These are phyloP conservation scores for Augochlora pura DNA, from an alignment of 1,140 invertebrate species.

Conservation along the genomic window DNA sequence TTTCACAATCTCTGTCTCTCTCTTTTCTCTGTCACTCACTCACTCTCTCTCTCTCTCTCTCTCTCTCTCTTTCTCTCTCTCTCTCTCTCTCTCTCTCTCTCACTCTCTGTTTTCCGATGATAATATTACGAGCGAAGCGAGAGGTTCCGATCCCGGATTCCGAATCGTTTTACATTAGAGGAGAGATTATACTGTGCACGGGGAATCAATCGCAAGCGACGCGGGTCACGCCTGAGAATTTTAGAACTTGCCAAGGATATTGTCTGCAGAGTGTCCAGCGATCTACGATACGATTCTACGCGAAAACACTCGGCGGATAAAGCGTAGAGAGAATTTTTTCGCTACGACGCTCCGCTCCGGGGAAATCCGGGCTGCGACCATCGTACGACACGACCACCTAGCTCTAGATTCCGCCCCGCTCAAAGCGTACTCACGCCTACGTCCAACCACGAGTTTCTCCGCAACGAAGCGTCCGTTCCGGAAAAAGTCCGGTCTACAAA, in stretches of 20 bases:
- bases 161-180: not conserved
- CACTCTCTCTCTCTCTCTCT: conserved; percentile 16
- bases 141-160: conserved; percentile 22
- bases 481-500: not conserved
- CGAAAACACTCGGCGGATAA: not conserved
- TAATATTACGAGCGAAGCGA: conserved; percentile 38
- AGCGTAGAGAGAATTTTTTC: not conserved
- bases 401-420: not conserved
- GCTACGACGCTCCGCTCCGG: not conserved
- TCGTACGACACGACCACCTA: not conserved
- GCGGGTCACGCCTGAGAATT: conserved; percentile 44
- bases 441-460: not conserved
- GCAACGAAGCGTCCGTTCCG: not conserved
- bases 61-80: conserved; percentile 12
- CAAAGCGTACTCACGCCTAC: not conserved
- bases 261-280: not conserved
- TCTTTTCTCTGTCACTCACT: conserved; percentile 17
- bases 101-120: conserved; percentile 1
- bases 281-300: not conserved
- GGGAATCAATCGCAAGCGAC: conserved; percentile 47
- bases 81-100: conserved; percentile 23
- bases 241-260: not conserved
- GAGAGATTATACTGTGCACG: not conserved
- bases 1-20: not conserved
- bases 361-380: not conserved